Base-by-base conservation (phyloP, 1,140 invertebrate species). In the Lerema accius region DNA sequence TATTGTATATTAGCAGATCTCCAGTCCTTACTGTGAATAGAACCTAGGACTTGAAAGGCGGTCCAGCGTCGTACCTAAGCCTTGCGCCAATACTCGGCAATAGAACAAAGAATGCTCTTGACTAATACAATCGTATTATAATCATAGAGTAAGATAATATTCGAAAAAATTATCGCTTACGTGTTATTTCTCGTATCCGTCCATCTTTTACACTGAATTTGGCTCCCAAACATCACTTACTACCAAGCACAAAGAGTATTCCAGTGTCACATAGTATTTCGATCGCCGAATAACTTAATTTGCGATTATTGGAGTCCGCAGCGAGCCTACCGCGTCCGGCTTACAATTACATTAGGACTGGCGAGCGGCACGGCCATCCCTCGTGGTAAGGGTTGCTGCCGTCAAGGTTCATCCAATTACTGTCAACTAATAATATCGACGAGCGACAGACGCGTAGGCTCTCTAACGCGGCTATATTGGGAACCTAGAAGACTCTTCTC, bases 331-430 rank as follows among this genome's bases (percentile, higher is more conserved):
- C 61, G 71, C 80, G 69, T 69, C 71, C 74, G 65, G 72, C 80
- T 64, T 78, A 74, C 82, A 82, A 71, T 72, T 65, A 67, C 61
- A 71, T 51, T 63, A 70, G 53, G 48, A 81, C 73, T 79, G 83
- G 64, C 69, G 49, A 37, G n/a, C n/a, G n/a, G n/a, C 56, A 66
- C 66, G 60, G 67, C 48, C 80, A 81, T 75, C 76, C 76, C 74
- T 69, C 73, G 67, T 72, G 68, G 72, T 84, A 81, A 81, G 81
- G 83, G 83, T 85, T 87, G 77, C 68, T 79, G 79, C 67, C 79
- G 65, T 68, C 84, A 89, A 86, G 85, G 86, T 88, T 86, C 61
- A 89, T 89, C 85, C 86, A 89, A 89, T 89, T 89, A 88, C 73
- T 67, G 39, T 28, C 53, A 68, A 69, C 75, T 76, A 79, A 74